Base-by-base conservation (phyloP, 1,140 invertebrate genomes). In the Rhagoletis zephyria region DNA sequence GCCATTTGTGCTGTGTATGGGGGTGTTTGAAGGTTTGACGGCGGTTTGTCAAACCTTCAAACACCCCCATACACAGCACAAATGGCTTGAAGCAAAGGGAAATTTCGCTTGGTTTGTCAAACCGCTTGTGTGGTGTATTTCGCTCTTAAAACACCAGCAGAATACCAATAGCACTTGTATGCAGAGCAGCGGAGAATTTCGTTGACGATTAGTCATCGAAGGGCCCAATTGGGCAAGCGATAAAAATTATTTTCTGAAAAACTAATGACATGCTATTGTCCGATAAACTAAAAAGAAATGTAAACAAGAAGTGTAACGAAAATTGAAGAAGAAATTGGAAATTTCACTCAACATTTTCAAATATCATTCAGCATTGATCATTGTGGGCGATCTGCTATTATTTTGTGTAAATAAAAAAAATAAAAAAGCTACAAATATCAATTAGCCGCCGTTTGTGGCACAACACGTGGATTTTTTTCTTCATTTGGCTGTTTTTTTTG, bases 131-230 rank as follows among this genome's bases (percentile, higher is more conserved):
- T n/a, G n/a, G n/a, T n/a, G n/a, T n/a, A n/a, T n/a, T n/a, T n/a
- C n/a, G n/a, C n/a, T n/a, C n/a, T n/a, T n/a, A n/a, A 30, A 81
- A 81, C 45, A 19, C n/a, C 16, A 56, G 19, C 45, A 77, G 51
- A 51, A n/a, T n/a, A 3, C n/a, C 30, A 30, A 81, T 51, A 56
- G 51, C 51, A 7, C 7, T 81, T 81, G 74, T 81, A 81, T 81
- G 74, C 74, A 59, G 74, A 81, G 48, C 51, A 81, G 48, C 48
- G 12, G 67, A 81, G 56, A 19, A 30, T 56, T 59, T 19, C 12
- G 45, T 51, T 81, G 74, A 81, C 74, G 74, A 81, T 81, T 81
- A 81, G 74, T 81, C 74, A 81, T 81, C 74, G 30, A 56, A 56
- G 9, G 6, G n/a, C 2, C 3, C n/a, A 40, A 67, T 30, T 67